Conservation (phyloP, 53 echinoderm and acorn worm species). For the Echinometra lucunter region DNA sequence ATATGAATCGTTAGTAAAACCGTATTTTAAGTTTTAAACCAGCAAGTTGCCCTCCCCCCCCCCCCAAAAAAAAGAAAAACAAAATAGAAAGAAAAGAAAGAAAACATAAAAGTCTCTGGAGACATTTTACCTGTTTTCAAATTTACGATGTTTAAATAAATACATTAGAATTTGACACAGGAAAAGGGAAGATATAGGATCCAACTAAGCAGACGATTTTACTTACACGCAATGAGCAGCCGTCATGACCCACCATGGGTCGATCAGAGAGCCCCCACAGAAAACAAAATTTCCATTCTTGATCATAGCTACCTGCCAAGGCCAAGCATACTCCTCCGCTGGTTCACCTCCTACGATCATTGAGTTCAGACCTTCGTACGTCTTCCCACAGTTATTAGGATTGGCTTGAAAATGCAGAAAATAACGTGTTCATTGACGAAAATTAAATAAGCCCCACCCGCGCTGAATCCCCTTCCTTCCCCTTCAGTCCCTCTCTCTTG, state of each 20-base stretch:
- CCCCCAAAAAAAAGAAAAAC: neutral
- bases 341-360: constrained; percentile 79
- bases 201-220: too few species aligned
- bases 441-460: neutral
- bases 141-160: too few species aligned
- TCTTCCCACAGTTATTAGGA: constrained; percentile 12
- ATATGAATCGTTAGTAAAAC: neutral
- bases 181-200: too few species aligned
- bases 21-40: neutral
- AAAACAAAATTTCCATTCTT: neutral
- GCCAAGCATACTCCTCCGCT: constrained; percentile 82
- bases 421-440: neutral
- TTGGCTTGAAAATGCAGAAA: neutral
- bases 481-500: neutral
- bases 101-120: too few species aligned
- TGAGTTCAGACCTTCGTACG: constrained; percentile 1
- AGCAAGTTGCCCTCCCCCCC: neutral
- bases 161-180: too few species aligned
- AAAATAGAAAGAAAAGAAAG: too few species aligned
- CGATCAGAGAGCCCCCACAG: constrained; percentile 73
- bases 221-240: constrained; percentile 80
- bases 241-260: constrained; percentile 74
- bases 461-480: neutral
- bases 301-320: constrained; percentile 86
- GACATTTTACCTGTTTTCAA: too few species aligned